These are phyloP conservation scores for Drosophila aldrichi DNA, from an alignment of 2,888 invertebrate genomes.

Conservation along the genomic window DNA sequence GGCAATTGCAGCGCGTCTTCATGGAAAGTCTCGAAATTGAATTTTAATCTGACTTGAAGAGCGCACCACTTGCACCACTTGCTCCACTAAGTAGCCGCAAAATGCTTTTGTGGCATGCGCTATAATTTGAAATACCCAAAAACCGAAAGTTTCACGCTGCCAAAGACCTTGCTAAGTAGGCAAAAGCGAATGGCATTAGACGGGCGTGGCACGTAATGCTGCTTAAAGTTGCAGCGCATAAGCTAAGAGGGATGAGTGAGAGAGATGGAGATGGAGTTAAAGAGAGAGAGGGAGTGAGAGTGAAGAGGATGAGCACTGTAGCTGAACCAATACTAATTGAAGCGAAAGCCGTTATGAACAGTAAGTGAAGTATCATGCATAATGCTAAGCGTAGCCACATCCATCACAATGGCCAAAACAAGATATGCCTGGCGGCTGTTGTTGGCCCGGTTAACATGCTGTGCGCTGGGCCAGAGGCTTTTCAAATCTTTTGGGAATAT, in stretches of 20 bases:
- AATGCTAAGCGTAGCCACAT: constrained; percentile 43
- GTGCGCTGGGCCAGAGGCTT: constrained; percentile 33
- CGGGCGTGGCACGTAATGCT: constrained; percentile 1
- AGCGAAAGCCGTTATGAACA: constrained; percentile 57
- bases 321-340: constrained; percentile 66
- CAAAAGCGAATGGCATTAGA: constrained; percentile 22
- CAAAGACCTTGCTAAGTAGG: constrained; percentile 32
- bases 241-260: neutral
- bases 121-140: constrained; percentile 25
- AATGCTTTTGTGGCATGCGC: constrained; percentile 28
- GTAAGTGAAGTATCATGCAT: constrained; percentile 23
- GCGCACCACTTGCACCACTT: constrained; percentile 20
- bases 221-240: constrained; percentile 12
- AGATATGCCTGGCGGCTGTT: constrained; percentile 29
- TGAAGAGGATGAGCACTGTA: no score
- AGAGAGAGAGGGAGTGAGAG: neutral
- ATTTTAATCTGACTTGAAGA: constrained; percentile 30
- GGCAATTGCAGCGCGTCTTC: neutral
- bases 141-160: constrained; percentile 20
- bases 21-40: constrained; percentile 16
- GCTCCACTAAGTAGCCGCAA: constrained; percentile 22
- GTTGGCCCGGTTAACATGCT: constrained; percentile 32
- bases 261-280: neutral
- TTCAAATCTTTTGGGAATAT: constrained; percentile 72
- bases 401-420: constrained; percentile 43